These are phyloP conservation scores for Drosophila murphyi DNA, from an alignment of 1,140 invertebrate species.

Conservation along the genomic window DNA sequence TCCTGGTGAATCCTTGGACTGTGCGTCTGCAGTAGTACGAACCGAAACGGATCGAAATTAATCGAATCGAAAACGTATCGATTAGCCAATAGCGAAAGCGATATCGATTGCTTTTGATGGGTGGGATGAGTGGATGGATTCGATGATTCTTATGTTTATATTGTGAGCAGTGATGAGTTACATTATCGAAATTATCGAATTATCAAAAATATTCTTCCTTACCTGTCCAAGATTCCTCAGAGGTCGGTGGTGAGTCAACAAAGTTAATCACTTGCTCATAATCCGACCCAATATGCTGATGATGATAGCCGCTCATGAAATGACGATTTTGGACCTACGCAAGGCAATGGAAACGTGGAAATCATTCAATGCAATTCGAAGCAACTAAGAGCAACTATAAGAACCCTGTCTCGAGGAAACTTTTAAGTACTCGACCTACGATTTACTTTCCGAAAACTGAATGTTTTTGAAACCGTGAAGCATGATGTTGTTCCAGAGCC, in stretches of 20 bases:
- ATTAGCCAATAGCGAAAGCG: constrained; percentile 42
- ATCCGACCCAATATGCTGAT: constrained; percentile 81
- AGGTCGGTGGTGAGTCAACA: constrained; percentile 83
- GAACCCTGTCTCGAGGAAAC: constrained; percentile 6
- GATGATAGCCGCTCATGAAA: constrained; percentile 81
- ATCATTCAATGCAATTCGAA: no score
- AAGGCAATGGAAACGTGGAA: constrained; percentile 1
- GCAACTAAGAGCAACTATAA: not conserved
- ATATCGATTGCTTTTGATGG: constrained; percentile 14
- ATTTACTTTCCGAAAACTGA: constrained; percentile 29
- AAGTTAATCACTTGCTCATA: constrained; percentile 84
- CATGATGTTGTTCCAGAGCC: constrained; percentile 19
- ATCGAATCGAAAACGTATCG: constrained; percentile 42
- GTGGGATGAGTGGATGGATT: constrained; percentile 3
- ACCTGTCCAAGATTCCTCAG: constrained; percentile 84
- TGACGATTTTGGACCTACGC: constrained; percentile 74
- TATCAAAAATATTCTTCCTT: constrained; percentile 28
- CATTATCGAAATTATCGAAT: not conserved
- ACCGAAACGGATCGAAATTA: constrained; percentile 30
- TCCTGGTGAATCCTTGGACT: constrained; percentile 80
- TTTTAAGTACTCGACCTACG: constrained; percentile 15
- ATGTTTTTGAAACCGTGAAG: constrained; percentile 18
- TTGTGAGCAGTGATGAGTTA: not conserved
- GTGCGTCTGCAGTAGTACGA: constrained; percentile 62
- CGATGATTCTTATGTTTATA: constrained; percentile 14